A percentile compares a stretch with the other conserved stretches of the same genome.
Conservation (phyloP, 2,113 vertebrate species). For the Paracyprichromis sp. region DNA sequence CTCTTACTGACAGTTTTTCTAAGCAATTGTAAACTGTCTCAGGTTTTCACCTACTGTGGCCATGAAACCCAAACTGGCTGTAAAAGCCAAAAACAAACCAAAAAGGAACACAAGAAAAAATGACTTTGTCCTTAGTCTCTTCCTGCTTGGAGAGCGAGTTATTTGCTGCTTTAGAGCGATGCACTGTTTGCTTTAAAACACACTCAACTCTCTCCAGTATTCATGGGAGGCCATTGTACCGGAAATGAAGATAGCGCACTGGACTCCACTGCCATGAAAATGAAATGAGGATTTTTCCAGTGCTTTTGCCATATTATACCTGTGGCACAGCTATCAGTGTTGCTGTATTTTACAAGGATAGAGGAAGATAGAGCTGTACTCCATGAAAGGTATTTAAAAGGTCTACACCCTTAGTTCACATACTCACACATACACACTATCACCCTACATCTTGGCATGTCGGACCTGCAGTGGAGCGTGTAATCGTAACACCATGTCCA, state of each 20-base stretch:
- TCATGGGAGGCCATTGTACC: not conserved
- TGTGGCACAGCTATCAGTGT: constrained; percentile 4
- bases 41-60: constrained; percentile 56
- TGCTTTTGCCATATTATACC: not conserved
- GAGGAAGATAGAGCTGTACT: constrained; percentile 65
- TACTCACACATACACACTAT: not conserved
- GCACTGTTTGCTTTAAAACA: not conserved
- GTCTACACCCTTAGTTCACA: constrained; percentile 24
- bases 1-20: not conserved
- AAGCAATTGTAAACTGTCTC: constrained; percentile 42
- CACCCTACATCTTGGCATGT: constrained; percentile 68
- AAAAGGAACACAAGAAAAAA: not conserved
- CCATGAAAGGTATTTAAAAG: constrained; percentile 75
- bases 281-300: not conserved
- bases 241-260: not conserved
- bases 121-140: not conserved
- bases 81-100: constrained; percentile 24
- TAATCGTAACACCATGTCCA: constrained; percentile 86
- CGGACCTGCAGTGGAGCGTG: constrained; percentile 71
- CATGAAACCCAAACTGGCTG: constrained; percentile 62
- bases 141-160: not conserved
- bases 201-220: not conserved
- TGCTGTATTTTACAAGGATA: constrained; percentile 41
- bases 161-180: not conserved
- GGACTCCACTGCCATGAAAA: not conserved